Base-by-base conservation (phyloP, 1,140 invertebrate genomes). In the Ips nitidus region DNA sequence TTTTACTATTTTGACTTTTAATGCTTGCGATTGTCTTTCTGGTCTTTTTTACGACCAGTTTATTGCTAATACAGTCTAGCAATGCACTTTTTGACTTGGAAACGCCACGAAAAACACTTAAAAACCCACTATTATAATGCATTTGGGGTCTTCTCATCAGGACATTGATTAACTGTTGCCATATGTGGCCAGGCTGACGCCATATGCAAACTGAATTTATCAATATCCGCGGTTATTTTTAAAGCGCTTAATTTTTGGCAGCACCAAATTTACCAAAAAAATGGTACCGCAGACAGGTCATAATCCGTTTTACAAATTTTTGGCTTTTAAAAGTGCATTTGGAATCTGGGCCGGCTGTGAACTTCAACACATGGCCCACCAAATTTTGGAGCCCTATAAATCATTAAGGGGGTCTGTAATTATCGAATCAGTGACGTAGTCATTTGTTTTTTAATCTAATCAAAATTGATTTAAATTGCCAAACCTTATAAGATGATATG, bases 161-260 rank as follows among this genome's bases (percentile, higher is more conserved):
- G 40, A 41, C 8, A 59, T 6, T 59, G 39, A 59, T 42, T 41
- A 41, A 41, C 2, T 6, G 52, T 55, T 55, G 8, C 52, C 52
- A 55, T 55, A 7, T 55, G 52, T 5, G n/a, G 6, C 8, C 58
- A 60, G 6, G 58, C 38, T n/a, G 58, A 41, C 58, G 40, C 58
- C 42, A 60, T 45, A 60, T 42, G 40, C 42, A 42, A 60, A 41
- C 6, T 6, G 39, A 60, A 50, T 62, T 62, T 50, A 62, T 62
- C 42, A 62, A 60, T 60, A 45, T 60, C 58, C 58, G 40, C 58
- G 58, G 58, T 41, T 45, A 60, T 45, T 60, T 60, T 45, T 42
- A 60, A 60, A 36, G 58, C 58, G 37, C 58, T 45, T 55, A 55
- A 55, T 36, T 55, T 47, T n/a, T 55, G 52, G 52, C 52, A 55